A percentile compares a stretch with the other conserved stretches of the same genome.
Conservation (phyloP, 2,797 vertebrate species). For the Spea hammondii region DNA sequence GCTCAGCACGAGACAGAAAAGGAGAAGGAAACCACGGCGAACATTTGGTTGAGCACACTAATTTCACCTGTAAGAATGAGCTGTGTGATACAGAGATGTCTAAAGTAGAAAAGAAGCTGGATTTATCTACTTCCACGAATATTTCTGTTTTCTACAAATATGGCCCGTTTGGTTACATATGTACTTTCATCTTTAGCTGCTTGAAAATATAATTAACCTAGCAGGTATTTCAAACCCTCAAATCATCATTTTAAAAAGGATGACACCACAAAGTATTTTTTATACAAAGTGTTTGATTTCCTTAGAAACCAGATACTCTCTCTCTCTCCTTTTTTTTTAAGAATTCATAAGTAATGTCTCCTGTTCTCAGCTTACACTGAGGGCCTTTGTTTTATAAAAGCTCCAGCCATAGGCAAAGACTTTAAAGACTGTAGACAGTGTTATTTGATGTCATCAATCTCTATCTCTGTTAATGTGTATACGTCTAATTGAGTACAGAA, state of each 20-base stretch:
- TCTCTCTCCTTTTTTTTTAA: conserved; percentile 9
- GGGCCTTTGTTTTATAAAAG: conserved; percentile 40
- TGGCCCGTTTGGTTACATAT: background rate
- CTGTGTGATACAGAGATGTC: too few relatives aligned
- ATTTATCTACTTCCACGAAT: too few relatives aligned
- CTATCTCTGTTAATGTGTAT: conserved; percentile 29
- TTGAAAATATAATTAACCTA: background rate
- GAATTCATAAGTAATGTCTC: conserved; percentile 21
- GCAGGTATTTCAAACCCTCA: background rate
- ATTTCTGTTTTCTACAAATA: too few relatives aligned
- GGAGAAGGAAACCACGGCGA: too few relatives aligned
- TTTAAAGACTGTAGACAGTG: conserved; percentile 29
- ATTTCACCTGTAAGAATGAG: too few relatives aligned
- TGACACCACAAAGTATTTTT: background rate
- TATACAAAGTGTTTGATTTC: background rate
- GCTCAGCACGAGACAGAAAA: too few relatives aligned
- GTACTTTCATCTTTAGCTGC: background rate
- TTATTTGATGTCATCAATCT: conserved; percentile 38
- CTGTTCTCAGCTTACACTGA: conserved; percentile 26
- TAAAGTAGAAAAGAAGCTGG: too few relatives aligned
- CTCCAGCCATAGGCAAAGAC: conserved; percentile 31
- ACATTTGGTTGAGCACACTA: too few relatives aligned
- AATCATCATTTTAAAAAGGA: background rate
- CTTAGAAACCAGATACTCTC: conserved; percentile 1
- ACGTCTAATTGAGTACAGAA: conserved; percentile 31